These are phyloP conservation scores for Drosophila parabipectinata DNA, from an alignment of 1,140 invertebrate genomes.

Conservation along the genomic window DNA sequence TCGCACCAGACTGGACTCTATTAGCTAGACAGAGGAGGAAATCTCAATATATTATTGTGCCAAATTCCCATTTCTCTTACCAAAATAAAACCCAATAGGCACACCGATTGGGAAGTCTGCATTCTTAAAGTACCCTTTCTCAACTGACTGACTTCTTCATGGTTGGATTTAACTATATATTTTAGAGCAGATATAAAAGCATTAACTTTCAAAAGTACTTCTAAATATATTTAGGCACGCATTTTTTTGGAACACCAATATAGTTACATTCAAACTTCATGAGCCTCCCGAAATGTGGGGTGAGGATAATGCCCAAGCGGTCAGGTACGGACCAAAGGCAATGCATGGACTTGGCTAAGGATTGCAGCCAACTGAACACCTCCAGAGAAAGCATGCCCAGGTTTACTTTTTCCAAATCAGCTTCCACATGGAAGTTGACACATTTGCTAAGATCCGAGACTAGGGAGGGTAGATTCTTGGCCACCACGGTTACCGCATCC, in stretches of 20 bases:
- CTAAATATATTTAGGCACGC: background rate
- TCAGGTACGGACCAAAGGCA: conserved; percentile 11
- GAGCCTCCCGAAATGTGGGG: background rate
- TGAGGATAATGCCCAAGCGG: background rate
- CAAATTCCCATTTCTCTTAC: background rate
- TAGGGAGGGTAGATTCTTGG: background rate
- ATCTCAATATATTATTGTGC: background rate
- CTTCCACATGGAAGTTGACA: background rate
- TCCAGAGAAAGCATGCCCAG: background rate
- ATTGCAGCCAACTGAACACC: conserved; percentile 7
- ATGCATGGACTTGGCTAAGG: conserved; percentile 4
- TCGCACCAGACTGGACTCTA: background rate
- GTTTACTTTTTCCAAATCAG: background rate
- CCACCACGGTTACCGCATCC: background rate
- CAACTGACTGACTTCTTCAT: background rate
- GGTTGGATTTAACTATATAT: background rate
- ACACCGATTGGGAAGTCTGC: background rate
- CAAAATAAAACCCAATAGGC: background rate
- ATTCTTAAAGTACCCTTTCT: background rate
- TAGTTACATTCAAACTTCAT: background rate
- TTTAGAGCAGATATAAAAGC: background rate
- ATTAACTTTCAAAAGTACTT: background rate
- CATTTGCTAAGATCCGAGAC: conserved; percentile 1
- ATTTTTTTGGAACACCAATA: background rate
- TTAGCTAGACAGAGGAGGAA: background rate